Base-by-base conservation (phyloP, 1,140 invertebrate species). In the Wasmannia auropunctata region DNA sequence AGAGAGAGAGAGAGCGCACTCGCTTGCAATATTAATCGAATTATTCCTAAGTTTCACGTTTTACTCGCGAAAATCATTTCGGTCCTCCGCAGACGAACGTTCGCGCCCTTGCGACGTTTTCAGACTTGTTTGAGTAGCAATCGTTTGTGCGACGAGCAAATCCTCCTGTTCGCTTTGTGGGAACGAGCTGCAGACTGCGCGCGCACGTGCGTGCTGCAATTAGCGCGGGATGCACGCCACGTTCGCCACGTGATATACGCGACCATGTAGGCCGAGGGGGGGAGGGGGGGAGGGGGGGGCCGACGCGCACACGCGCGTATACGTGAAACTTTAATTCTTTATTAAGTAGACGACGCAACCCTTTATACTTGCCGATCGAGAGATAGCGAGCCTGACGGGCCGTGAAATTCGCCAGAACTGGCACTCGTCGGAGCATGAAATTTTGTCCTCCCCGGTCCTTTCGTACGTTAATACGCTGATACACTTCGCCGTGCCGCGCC, bases 351-450 rank as follows among this genome's bases (percentile, higher is more conserved):
- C 37, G n/a, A 31, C 31, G 34, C 87, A 65, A n/a, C 58, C 77
- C 56, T 74, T 56, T n/a, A n/a, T n/a, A 70, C 60, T 88, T 70
- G 16, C 28, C 81, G 81, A 88, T 89, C 87, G 54, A 31, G 14
- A 81, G 70, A 89, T 76, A 83, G 40, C 72, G 70, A 77, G n/a
- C 86, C 87, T 80, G 90, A 76, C 87, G 91, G 86, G 80, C 86
- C 91, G 88, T 92, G 91, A 92, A 92, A 92, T 92, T 92, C 80
- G 76, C 72, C 80, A 88, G 88, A 80, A 85, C 83, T 85, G 65
- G 63, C 76, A 77, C 58, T 81, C 89, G 72, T 84, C 86, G 86
- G 77, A 80, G 83, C 89, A 87, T 92, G 91, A 92, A 91, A 92
- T 92, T 54, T 90, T 87, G 90, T 91, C 87, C 72, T 84, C 74